Evolutionary conservation across 2,113 vertebrate species (phyloP).

Genomic region (Oncorhynchus clarkii): DNA sequence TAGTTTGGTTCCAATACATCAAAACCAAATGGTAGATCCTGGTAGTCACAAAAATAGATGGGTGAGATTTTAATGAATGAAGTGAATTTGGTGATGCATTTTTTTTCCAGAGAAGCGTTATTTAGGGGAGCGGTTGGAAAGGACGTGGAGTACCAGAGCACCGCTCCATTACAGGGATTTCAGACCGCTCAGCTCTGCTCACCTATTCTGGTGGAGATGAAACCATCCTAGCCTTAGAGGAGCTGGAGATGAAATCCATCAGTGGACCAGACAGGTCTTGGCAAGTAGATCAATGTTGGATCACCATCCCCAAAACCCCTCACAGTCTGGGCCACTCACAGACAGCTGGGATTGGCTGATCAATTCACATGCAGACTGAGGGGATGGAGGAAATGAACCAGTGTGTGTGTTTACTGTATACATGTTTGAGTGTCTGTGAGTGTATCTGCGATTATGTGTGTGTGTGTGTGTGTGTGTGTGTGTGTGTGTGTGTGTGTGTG

Average conservation of each 20-base stretch:
- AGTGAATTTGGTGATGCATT: no score
- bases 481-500: no score
- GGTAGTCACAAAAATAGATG: no score
- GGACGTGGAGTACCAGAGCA: no score
- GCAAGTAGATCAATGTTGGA: conserved; percentile 46
- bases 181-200: no score
- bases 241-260: conserved; percentile 8
- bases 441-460: background rate
- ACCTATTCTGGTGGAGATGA: background rate
- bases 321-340: conserved; percentile 32
- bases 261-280: conserved; percentile 13
- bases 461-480: background rate
- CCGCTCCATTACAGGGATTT: no score
- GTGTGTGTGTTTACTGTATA: background rate
- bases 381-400: background rate
- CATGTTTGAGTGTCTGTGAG: background rate
- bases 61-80: no score
- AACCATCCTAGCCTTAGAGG: conserved; percentile 8
- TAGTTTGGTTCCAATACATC: no score
- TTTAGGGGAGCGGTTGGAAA: no score
- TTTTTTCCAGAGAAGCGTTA: no score
- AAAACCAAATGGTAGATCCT: no score
- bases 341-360: conserved; percentile 50
- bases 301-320: conserved; percentile 34
- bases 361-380: conserved; percentile 28